Evolutionary conservation across 2,888 invertebrate species (phyloP).

Genomic region (Caenorhabditis afra): DNA sequence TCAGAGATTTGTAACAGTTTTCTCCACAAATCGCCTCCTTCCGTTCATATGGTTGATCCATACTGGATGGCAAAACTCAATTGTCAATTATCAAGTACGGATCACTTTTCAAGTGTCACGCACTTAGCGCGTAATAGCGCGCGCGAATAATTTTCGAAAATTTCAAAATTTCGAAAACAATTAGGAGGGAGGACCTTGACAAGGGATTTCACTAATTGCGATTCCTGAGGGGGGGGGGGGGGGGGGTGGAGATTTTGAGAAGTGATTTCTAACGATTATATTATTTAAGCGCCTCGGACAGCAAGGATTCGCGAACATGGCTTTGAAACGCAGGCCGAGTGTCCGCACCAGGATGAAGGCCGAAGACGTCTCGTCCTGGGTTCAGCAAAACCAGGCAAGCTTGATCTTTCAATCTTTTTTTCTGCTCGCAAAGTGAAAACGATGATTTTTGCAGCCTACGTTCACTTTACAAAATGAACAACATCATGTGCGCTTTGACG

Average conservation of each 20-base stretch:
- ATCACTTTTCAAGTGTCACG: no score
- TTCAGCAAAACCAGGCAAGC: conserved; percentile 52
- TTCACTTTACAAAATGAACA: neutral
- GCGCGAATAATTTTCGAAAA: no score
- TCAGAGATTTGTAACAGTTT: conserved; percentile 42
- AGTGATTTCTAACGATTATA: no score
- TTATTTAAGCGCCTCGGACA: conserved; percentile 20
- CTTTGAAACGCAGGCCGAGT: conserved; percentile 30
- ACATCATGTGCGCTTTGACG: neutral
- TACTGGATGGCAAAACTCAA: conserved; percentile 53
- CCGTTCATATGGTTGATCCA: conserved; percentile 59
- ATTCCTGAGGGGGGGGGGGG: no score
- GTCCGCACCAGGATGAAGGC: conserved; percentile 33
- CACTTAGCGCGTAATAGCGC: no score
- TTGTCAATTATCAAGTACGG: conserved; percentile 27
- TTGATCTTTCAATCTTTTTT: neutral
- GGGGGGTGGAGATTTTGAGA: no score
- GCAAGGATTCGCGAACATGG: conserved; percentile 2
- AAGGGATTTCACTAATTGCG: no score
- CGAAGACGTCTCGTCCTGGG: conserved; percentile 59
- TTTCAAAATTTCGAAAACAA: no score
- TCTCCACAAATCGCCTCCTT: conserved; percentile 24
- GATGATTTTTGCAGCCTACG: conserved; percentile 6
- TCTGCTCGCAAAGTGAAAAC: no score
- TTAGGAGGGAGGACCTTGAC: no score